These are phyloP conservation scores for Typhlichthys subterraneus DNA, from an alignment of 2,797 vertebrate genomes.

Conservation along the genomic window DNA sequence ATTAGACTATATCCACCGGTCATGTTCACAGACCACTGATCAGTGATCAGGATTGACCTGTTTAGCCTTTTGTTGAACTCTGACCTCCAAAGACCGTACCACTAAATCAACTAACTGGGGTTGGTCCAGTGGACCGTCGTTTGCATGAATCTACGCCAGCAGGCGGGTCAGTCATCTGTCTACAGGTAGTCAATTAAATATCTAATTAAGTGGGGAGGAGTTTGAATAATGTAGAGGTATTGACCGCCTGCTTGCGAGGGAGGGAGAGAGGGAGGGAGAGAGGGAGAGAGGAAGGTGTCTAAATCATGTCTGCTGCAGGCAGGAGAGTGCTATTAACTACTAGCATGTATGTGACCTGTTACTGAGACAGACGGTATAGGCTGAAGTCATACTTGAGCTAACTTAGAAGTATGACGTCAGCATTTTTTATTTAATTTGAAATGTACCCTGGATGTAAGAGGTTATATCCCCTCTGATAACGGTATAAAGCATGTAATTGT, in stretches of 20 bases:
- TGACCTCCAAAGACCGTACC: slow-evolving; percentile 55
- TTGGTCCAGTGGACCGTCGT: slow-evolving; percentile 57
- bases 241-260: slow-evolving; percentile 56
- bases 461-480: background rate
- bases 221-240: slow-evolving; percentile 82
- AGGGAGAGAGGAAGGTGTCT: slow-evolving; percentile 40
- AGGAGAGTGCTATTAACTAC: slow-evolving; percentile 33
- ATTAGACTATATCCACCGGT: slow-evolving; percentile 28
- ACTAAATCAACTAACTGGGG: slow-evolving; percentile 54
- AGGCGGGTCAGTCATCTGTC: slow-evolving; percentile 68
- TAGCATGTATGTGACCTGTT: slow-evolving; percentile 25
- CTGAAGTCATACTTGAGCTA: background rate
- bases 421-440: background rate
- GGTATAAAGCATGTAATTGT: background rate
- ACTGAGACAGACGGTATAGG: slow-evolving; percentile 1
- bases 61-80: slow-evolving; percentile 59
- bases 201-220: slow-evolving; percentile 80
- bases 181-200: slow-evolving; percentile 82
- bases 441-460: background rate
- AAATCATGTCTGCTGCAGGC: slow-evolving; percentile 63
- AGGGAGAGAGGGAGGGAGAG: slow-evolving; percentile 43
- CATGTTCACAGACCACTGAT: slow-evolving; percentile 34
- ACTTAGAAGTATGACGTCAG: background rate
- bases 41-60: slow-evolving; percentile 44
- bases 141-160: slow-evolving; percentile 77